Evolutionary conservation across 2,888 invertebrate genomes (phyloP).

Genomic region (Leptothorax acervorum): DNA sequence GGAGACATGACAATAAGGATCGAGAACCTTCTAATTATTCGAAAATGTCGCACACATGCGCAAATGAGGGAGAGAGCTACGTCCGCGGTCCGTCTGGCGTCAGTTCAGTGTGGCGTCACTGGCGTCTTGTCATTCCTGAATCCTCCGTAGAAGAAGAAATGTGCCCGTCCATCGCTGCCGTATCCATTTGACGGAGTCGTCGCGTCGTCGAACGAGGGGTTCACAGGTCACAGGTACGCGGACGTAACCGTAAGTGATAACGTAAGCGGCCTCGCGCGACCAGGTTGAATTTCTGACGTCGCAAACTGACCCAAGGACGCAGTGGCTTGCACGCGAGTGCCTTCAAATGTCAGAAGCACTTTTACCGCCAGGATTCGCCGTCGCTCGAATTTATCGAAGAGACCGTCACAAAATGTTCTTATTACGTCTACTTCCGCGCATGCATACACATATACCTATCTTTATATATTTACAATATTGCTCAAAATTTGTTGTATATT

Average conservation of each 20-base stretch:
- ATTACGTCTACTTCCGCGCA: neutral
- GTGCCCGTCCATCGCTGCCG: too few relatives aligned
- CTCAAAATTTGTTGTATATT: conserved; percentile 5
- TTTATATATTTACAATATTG: neutral
- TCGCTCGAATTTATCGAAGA: conserved; percentile 97
- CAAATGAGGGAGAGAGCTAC: too few relatives aligned
- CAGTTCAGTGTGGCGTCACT: too few relatives aligned
- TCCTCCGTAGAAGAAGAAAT: too few relatives aligned
- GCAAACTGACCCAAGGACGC: conserved; percentile 65
- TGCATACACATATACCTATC: neutral
- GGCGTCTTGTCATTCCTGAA: too few relatives aligned
- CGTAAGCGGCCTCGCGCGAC: conserved; percentile 38
- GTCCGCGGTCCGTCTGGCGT: too few relatives aligned
- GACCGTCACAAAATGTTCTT: conserved; percentile 95
- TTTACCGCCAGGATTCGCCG: conserved; percentile 21
- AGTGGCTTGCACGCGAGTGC: conserved; percentile 39
- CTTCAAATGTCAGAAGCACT: conserved; percentile 57
- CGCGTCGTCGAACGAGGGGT: neutral
- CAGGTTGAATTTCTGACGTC: conserved; percentile 54
- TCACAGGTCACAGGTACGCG: neutral
- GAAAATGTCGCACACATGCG: too few relatives aligned
- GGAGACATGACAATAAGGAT: conserved; percentile 85
- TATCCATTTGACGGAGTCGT: neutral
- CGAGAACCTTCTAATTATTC: too few relatives aligned
- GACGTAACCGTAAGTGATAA: conserved; percentile 52